These are phyloP conservation scores for Cassiopea andromeda DNA, from an alignment of 30 jellyfish, hydroid and myxozoan genomes.

Conservation along the genomic window DNA sequence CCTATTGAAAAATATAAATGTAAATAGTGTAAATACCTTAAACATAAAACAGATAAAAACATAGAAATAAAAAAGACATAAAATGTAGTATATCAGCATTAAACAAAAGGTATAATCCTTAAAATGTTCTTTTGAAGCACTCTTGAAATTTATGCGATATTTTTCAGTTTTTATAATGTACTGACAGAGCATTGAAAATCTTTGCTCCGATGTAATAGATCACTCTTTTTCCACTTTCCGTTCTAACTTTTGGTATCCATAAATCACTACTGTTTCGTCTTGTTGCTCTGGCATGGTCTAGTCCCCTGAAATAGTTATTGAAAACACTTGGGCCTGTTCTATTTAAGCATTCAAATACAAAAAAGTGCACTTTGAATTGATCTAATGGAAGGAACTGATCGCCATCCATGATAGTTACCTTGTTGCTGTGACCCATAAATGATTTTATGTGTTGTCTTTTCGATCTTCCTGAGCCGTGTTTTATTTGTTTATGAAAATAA, in stretches of 20 bases:
- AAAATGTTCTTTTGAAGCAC: conserved; percentile 2
- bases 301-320: conserved; percentile 47
- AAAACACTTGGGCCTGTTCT: conserved; percentile 66
- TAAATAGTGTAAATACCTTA: no score
- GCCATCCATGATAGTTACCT: background rate
- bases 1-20: no score
- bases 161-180: conserved; percentile 12
- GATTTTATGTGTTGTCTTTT: conserved; percentile 64
- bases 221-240: conserved; percentile 61
- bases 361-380: conserved; percentile 7
- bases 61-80: no score
- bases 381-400: conserved; percentile 58
- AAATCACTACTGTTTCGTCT: conserved; percentile 58
- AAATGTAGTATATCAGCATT: no score
- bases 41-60: no score
- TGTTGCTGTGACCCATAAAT: conserved; percentile 40
- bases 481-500: conserved; percentile 53
- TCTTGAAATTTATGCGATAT: conserved; percentile 1
- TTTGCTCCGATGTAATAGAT: conserved; percentile 47
- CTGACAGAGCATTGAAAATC: conserved; percentile 52
- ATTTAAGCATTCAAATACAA: conserved; percentile 46
- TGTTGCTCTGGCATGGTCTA: conserved; percentile 50
- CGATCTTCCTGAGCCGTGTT: conserved; percentile 59
- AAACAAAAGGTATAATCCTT: background rate
- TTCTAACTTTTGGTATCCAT: conserved; percentile 62